phyloP scores from a whole-genome alignment of 2,113 vertebrate genomes.

The Mormyrus lacerda region DNA sequence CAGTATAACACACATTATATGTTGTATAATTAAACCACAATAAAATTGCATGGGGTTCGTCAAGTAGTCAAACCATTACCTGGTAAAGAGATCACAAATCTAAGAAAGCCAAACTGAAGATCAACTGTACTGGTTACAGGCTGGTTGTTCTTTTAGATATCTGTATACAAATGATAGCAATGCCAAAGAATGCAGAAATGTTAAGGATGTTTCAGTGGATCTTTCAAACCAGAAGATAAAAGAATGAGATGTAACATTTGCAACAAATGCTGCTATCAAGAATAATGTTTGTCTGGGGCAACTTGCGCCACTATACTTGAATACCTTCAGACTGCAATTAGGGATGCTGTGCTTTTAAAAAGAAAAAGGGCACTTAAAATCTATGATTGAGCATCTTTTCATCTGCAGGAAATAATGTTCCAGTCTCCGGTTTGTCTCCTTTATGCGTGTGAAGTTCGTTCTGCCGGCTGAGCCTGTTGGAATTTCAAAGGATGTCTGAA shows the following conservation, averaged over 20 bases:
- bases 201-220: not conserved
- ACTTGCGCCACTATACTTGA: not conserved
- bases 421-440: not conserved
- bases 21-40: not conserved
- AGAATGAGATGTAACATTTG: not conserved
- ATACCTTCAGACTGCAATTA: not conserved
- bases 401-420: not conserved
- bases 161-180: not conserved
- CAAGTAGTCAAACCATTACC: not conserved
- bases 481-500: not conserved
- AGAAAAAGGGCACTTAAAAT: not conserved
- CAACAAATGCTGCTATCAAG: not conserved
- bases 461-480: not conserved
- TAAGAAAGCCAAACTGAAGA: not conserved
- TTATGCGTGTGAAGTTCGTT: not conserved
- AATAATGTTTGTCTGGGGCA: not conserved
- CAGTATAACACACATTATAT: not conserved
- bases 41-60: not conserved
- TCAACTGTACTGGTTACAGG: not conserved
- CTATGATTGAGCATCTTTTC: not conserved
- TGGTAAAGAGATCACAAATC: not conserved
- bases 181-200: not conserved
- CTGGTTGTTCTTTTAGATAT: not conserved
- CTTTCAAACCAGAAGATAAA: not conserved
- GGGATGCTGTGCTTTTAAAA: not conserved